These are phyloP conservation scores for Tetrax tetrax DNA, from an alignment of 2,113 vertebrate species.

Conservation along the genomic window DNA sequence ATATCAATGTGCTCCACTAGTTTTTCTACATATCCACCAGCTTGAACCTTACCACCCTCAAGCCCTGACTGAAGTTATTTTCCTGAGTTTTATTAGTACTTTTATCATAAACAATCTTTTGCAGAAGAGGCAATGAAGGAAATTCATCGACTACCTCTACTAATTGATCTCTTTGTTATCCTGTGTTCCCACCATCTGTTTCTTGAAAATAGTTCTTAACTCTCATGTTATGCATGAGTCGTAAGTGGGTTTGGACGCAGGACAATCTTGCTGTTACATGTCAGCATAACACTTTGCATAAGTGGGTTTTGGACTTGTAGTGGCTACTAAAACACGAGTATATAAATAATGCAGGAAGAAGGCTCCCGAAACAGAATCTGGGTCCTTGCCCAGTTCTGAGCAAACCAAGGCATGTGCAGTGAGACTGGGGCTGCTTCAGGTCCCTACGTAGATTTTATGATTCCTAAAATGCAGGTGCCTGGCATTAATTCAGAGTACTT, in stretches of 20 bases:
- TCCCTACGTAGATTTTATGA: background rate
- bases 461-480: constrained; percentile 51
- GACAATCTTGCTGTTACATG: background rate
- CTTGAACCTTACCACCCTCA: background rate
- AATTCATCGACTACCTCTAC: background rate
- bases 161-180: constrained; percentile 17
- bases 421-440: background rate
- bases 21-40: background rate
- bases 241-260: background rate
- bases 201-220: background rate
- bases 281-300: background rate
- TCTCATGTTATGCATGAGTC: background rate
- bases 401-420: background rate
- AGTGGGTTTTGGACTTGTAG: background rate
- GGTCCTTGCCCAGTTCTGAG: background rate
- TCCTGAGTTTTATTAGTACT: background rate
- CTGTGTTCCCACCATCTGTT: background rate
- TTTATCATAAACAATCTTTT: background rate
- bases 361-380: background rate
- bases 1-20: background rate
- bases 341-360: background rate
- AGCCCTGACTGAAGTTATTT: background rate
- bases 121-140: background rate
- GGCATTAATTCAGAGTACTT: background rate
- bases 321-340: background rate